These are phyloP conservation scores for Episyrphus balteatus DNA, from an alignment of 1,140 invertebrate species.

Conservation along the genomic window DNA sequence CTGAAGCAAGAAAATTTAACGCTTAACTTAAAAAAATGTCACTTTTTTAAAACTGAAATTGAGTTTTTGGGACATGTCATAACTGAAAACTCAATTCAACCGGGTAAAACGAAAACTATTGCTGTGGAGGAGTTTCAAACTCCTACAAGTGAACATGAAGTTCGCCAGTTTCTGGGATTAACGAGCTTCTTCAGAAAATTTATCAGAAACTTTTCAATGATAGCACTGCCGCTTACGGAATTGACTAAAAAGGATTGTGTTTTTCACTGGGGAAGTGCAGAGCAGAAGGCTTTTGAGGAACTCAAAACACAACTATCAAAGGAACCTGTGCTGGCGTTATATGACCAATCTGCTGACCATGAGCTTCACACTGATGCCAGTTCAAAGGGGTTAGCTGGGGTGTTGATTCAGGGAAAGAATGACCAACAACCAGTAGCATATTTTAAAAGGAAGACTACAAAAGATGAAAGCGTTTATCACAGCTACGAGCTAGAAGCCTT, in stretches of 20 bases:
- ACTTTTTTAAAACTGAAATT: conserved; percentile 3
- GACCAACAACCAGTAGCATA: conserved; percentile 31
- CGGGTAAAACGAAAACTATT: neutral
- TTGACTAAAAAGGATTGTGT: conserved; percentile 8
- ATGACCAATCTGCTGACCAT: neutral
- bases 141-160: conserved; percentile 1
- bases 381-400: conserved; percentile 15
- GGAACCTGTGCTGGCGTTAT: conserved; percentile 11
- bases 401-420: conserved; percentile 26
- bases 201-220: conserved; percentile 12
- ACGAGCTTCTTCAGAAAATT: conserved; percentile 8
- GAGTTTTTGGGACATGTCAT: conserved; percentile 8
- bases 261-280: conserved; percentile 17
- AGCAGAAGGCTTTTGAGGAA: conserved; percentile 7
- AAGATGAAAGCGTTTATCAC: conserved; percentile 33
- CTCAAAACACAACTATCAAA: too few relatives aligned
- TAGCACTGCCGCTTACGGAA: conserved; percentile 3
- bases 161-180: conserved; percentile 10
- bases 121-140: conserved; percentile 7
- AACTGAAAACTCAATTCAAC: conserved; percentile 1
- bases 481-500: conserved; percentile 32
- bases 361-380: conserved; percentile 21
- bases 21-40: neutral
- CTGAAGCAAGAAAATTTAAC: conserved; percentile 7
- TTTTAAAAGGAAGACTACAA: conserved; percentile 30